Evolutionary conservation across 2,888 invertebrate species (phyloP).

Genomic region (Agrochola circellaris): DNA sequence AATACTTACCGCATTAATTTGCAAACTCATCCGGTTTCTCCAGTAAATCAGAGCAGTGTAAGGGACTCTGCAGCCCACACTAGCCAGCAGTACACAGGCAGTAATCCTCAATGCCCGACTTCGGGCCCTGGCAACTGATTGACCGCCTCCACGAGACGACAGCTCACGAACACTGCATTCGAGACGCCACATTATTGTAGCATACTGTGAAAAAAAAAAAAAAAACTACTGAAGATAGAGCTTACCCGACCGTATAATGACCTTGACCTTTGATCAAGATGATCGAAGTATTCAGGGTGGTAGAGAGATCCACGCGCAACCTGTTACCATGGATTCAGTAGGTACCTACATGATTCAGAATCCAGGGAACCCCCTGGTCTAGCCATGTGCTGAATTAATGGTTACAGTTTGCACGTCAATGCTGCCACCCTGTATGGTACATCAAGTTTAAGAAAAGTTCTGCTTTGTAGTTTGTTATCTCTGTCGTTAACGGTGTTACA

Average conservation of each 20-base stretch:
- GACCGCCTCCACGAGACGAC: slow-evolving; percentile 91
- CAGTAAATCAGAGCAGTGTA: slow-evolving; percentile 93
- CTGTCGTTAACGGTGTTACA: neutral
- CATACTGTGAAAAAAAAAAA: slow-evolving; percentile 74
- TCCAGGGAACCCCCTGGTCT: no score
- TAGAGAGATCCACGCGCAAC: no score
- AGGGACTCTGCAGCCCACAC: slow-evolving; percentile 93
- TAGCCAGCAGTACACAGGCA: slow-evolving; percentile 92
- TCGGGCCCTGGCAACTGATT: slow-evolving; percentile 91
- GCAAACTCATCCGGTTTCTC: slow-evolving; percentile 88
- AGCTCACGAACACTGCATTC: slow-evolving; percentile 92
- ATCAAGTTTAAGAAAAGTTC: neutral
- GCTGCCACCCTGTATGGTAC: no score
- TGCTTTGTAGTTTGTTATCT: neutral
- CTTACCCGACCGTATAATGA: neutral
- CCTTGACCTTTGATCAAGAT: neutral
- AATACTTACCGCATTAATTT: slow-evolving; percentile 85
- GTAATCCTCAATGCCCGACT: slow-evolving; percentile 93
- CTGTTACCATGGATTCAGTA: no score
- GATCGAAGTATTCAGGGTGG: neutral
- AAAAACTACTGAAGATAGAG: neutral
- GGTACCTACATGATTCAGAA: no score
- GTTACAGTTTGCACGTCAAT: no score
- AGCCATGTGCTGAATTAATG: no score
- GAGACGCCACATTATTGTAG: slow-evolving; percentile 89